Percentiles rank a stretch among this genome's conserved stretches.
These are phyloP conservation scores for Ophthalmolycus amberensis DNA, from an alignment of 2,113 vertebrate genomes.

Conservation along the genomic window DNA sequence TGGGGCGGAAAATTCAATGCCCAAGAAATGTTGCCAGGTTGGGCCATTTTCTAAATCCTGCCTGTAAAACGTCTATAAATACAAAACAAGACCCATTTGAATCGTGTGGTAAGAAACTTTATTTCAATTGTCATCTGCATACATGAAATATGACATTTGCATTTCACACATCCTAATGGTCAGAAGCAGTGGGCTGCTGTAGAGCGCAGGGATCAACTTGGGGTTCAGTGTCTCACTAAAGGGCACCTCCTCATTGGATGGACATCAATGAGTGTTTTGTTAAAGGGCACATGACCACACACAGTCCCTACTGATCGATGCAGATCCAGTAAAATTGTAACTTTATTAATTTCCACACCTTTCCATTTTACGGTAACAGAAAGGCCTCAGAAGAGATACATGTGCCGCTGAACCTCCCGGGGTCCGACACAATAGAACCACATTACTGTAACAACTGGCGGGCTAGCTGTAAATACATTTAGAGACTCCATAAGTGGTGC, in stretches of 20 bases:
- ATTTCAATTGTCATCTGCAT: no score
- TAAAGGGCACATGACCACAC: not conserved
- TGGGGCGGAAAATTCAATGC: not conserved
- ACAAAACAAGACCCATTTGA: not conserved
- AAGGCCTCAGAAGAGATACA: not conserved
- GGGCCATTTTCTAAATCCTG: not conserved
- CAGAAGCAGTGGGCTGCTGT: no score
- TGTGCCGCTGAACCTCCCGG: not conserved
- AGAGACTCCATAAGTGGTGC: constrained; percentile 17
- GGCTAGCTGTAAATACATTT: constrained; percentile 35
- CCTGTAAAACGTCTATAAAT: not conserved
- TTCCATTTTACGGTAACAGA: not conserved
- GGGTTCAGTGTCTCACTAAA: no score
- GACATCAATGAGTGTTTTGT: not conserved
- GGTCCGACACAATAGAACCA: not conserved
- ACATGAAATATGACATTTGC: no score
- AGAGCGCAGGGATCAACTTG: no score
- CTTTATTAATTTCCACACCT: not conserved
- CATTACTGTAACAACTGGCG: not conserved
- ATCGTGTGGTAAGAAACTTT: not conserved
- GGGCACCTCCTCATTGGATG: no score
- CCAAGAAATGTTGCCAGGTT: not conserved
- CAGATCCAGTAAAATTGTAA: not conserved
- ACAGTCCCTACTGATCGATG: not conserved
- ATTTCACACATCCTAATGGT: no score